Conservation (phyloP, 2,113 vertebrate species). For the Passer montanus region DNA sequence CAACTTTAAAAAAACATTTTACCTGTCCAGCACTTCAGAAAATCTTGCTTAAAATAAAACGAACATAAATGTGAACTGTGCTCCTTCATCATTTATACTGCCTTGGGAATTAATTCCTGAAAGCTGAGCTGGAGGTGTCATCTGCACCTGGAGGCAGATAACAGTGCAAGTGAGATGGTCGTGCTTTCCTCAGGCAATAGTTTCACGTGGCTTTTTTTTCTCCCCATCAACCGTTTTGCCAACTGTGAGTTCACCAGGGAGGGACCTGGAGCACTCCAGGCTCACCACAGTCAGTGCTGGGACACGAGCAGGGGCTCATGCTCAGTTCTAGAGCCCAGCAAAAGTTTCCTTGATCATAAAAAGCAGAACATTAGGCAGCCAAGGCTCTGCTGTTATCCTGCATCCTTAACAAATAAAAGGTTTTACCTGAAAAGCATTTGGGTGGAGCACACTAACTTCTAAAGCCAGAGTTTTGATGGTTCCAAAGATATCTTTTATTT, state of each 20-base stretch:
- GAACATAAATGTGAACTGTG: accelerated
- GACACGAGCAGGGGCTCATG: background rate
- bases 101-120: background rate
- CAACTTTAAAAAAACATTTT: background rate
- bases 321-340: background rate
- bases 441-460: background rate
- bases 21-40: background rate
- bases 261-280: background rate
- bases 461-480: background rate
- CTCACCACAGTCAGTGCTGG: background rate
- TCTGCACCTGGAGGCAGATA: background rate
- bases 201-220: accelerated
- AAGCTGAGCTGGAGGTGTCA: background rate
- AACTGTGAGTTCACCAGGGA: background rate
- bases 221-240: background rate
- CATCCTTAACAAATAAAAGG: background rate
- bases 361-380: accelerated
- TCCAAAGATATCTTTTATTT: background rate
- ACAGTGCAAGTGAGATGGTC: background rate
- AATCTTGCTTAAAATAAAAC: conserved; percentile 26
- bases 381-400: background rate
- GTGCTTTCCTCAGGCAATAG: background rate
- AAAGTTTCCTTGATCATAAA: background rate
- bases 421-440: conserved; percentile 19
- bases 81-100: background rate